Conservation (phyloP, 2,113 vertebrate genomes). For the Notothenia coriiceps region DNA sequence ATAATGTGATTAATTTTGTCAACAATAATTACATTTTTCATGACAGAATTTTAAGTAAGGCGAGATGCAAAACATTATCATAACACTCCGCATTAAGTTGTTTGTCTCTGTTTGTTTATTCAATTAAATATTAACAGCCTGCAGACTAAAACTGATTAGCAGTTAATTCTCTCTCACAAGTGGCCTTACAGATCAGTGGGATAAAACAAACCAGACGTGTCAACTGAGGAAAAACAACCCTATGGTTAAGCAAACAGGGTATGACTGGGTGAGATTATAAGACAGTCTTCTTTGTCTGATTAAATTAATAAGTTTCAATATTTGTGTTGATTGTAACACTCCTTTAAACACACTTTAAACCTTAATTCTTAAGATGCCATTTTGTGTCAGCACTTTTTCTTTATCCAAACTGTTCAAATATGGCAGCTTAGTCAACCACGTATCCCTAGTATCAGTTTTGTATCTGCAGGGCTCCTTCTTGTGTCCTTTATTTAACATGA, state of each 20-base stretch:
- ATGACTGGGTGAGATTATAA: conserved; percentile 13
- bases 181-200: conserved; percentile 65
- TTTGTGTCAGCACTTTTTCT: too few species aligned
- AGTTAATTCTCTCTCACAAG: conserved; percentile 66
- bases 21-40: conserved; percentile 78
- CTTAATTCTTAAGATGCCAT: too few species aligned
- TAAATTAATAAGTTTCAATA: not conserved
- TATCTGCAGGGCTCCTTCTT: too few species aligned
- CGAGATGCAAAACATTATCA: conserved; percentile 74
- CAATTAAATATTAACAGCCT: conserved; percentile 82
- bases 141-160: conserved; percentile 74
- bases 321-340: not conserved
- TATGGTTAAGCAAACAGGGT: not conserved
- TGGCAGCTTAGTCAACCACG: too few species aligned
- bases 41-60: conserved; percentile 75
- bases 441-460: too few species aligned
- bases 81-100: conserved; percentile 76
- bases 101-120: conserved; percentile 80
- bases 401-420: too few species aligned
- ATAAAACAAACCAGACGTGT: conserved; percentile 60
- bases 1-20: conserved; percentile 77
- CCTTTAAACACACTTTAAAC: not conserved
- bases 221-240: conserved; percentile 47
- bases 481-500: too few species aligned
- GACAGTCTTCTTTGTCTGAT: not conserved